Evolutionary conservation across 2,888 invertebrate genomes (phyloP).

Genomic region (Epinotia demarniana): DNA sequence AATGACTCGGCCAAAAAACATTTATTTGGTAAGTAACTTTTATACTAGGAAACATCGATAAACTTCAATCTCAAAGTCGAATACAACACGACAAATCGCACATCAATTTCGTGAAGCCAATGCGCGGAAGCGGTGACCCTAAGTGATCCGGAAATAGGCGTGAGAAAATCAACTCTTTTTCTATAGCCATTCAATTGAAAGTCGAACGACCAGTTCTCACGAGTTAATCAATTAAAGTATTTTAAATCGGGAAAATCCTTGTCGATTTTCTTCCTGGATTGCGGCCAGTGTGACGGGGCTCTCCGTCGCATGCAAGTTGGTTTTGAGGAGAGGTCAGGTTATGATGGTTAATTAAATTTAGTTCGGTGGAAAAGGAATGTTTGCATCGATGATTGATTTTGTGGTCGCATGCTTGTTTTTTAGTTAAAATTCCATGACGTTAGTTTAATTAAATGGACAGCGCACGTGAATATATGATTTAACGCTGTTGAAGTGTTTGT

Average conservation of each 20-base stretch:
- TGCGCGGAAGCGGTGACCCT: constrained; percentile 38
- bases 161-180: constrained; percentile 45
- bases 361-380: constrained; percentile 22
- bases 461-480: constrained; percentile 1
- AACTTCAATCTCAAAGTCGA: constrained; percentile 35
- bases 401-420: constrained; percentile 28
- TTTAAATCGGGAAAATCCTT: constrained; percentile 41
- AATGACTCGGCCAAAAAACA: neutral
- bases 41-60: constrained; percentile 26
- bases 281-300: neutral
- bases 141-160: constrained; percentile 22
- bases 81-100: constrained; percentile 32
- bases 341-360: constrained; percentile 32
- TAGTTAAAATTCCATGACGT: constrained; percentile 18
- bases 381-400: constrained; percentile 37
- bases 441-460: constrained; percentile 8
- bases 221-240: constrained; percentile 41
- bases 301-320: neutral
- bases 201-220: constrained; percentile 47
- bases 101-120: constrained; percentile 13
- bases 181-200: constrained; percentile 46
- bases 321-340: neutral
- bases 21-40: constrained; percentile 1
- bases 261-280: constrained; percentile 38
- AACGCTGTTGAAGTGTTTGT: constrained; percentile 6